These are phyloP conservation scores for Meandrusa payeni DNA, from an alignment of 2,888 invertebrate species.

Conservation along the genomic window DNA sequence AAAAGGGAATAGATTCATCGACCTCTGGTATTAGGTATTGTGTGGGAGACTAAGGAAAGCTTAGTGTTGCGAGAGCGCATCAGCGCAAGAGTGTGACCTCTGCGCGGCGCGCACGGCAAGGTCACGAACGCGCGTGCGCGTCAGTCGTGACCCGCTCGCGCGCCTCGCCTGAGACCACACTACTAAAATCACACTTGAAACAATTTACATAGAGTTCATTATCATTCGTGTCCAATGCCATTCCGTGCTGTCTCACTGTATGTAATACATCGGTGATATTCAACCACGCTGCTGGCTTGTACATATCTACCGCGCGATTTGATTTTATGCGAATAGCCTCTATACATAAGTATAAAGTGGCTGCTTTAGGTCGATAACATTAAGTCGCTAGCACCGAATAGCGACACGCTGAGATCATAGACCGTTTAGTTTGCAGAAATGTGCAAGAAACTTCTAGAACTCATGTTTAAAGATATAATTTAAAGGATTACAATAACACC, in stretches of 20 bases:
- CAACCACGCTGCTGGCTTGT: constrained; percentile 34
- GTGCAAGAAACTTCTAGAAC: constrained; percentile 28
- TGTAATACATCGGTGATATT: constrained; percentile 46
- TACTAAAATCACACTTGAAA: constrained; percentile 53
- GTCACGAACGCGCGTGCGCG: constrained; percentile 79
- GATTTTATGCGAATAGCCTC: constrained; percentile 42
- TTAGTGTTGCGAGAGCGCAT: constrained; percentile 59
- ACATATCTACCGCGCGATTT: constrained; percentile 45
- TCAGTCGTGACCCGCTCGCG: constrained; percentile 78
- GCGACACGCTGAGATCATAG: constrained; percentile 62
- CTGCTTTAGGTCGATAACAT: constrained; percentile 35
- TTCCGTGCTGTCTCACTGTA: constrained; percentile 52
- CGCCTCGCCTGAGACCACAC: constrained; percentile 48
- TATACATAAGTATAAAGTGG: constrained; percentile 31
- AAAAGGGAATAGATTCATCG: constrained; percentile 8
- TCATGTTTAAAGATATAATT: constrained; percentile 12
- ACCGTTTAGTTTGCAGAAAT: constrained; percentile 45
- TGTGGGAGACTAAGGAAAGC: constrained; percentile 46
- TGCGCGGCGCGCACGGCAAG: constrained; percentile 74
- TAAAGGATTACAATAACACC: background rate
- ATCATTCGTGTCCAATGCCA: constrained; percentile 39
- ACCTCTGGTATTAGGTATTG: constrained; percentile 14
- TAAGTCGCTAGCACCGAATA: constrained; percentile 45
- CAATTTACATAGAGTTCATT: constrained; percentile 62
- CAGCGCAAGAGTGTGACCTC: constrained; percentile 73